Conservation (phyloP, 2,113 vertebrate genomes). For the Poeciliopsis turrubarensis region DNA sequence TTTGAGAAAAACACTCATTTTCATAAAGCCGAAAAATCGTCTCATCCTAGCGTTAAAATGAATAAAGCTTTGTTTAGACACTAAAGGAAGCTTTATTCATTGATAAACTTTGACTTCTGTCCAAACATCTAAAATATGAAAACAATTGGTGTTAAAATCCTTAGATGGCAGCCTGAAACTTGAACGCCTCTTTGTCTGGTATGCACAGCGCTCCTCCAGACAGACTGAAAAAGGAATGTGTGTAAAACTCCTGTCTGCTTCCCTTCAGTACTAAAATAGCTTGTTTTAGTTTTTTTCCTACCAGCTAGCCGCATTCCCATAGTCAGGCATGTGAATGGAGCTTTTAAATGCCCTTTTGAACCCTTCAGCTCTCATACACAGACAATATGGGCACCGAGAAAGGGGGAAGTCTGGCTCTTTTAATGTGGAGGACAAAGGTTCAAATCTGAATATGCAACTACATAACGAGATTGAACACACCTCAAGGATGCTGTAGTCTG, state of each 20-base stretch:
- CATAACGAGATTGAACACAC: conserved; percentile 63
- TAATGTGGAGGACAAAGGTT: conserved; percentile 22
- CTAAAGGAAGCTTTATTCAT: conserved; percentile 5
- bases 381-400: conserved; percentile 9
- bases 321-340: conserved; percentile 52
- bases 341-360: conserved; percentile 52
- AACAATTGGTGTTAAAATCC: conserved; percentile 17
- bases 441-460: not conserved
- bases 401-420: conserved; percentile 13
- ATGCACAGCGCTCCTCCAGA: conserved; percentile 41
- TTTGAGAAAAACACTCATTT: too few species aligned
- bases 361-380: conserved; percentile 33
- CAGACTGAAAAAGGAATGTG: conserved; percentile 67
- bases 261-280: conserved; percentile 76
- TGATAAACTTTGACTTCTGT: not conserved
- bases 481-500: conserved; percentile 98
- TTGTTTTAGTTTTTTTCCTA: conserved; percentile 38
- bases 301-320: conserved; percentile 65
- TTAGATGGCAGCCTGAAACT: conserved; percentile 17
- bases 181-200: conserved; percentile 35
- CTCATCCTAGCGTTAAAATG: too few species aligned
- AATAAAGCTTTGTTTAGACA: not conserved
- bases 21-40: too few species aligned
- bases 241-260: conserved; percentile 68
- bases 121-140: conserved; percentile 9